Percentiles rank a stretch among this genome's conserved stretches.
phyloP scores from a whole-genome alignment of 2,113 vertebrate genomes.

The Etia nguti region DNA sequence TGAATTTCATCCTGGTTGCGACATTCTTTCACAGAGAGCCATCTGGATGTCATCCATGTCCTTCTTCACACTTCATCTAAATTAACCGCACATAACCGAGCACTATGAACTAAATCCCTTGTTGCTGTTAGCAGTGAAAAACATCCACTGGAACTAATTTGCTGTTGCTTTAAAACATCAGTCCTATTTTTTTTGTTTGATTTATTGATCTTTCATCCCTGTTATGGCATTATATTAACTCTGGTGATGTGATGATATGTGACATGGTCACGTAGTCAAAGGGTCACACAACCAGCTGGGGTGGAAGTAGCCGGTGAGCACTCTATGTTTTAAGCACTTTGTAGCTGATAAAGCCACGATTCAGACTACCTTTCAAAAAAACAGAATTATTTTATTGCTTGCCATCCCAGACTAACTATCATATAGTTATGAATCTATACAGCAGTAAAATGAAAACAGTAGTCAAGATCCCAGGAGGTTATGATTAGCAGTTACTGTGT shows the following conservation, averaged over 20 bases:
- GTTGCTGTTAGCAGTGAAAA: neutral
- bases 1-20: neutral
- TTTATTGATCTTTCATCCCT: neutral
- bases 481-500: neutral
- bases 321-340: neutral
- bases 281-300: neutral
- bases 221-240: neutral
- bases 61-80: neutral
- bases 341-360: neutral
- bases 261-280: neutral
- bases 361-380: neutral
- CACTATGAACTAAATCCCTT: neutral
- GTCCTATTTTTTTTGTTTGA: neutral
- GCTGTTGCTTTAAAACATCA: neutral
- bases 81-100: neutral
- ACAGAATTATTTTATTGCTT: neutral
- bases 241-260: neutral
- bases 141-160: neutral
- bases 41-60: neutral
- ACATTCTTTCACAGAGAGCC: neutral
- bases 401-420: neutral
- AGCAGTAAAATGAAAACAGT: neutral
- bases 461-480: neutral
- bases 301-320: neutral
- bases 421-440: neutral